A percentile compares a stretch with the other conserved stretches of the same genome.
Conservation (phyloP, 2,113 vertebrate species). For the Odobenus rosmarus region DNA sequence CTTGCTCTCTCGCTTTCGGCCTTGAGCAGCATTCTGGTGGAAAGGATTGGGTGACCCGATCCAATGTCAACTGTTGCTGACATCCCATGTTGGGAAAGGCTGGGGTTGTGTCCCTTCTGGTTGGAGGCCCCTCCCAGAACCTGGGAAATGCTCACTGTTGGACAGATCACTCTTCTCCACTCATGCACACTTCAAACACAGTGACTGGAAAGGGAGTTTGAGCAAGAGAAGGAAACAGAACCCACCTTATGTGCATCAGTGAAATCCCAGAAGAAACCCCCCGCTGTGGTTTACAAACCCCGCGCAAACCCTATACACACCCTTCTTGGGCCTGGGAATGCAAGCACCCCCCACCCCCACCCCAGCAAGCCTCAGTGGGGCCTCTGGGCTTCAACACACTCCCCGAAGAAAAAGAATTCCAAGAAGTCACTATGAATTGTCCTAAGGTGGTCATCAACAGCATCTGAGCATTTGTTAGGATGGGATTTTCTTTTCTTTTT, state of each 20-base stretch:
- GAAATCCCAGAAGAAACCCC: neutral
- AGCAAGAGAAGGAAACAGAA: neutral
- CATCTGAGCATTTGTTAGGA: neutral
- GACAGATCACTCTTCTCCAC: neutral
- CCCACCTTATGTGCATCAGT: rapidly evolving
- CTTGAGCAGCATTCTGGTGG: neutral
- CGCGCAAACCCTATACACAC: neutral
- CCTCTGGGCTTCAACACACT: neutral
- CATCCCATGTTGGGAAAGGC: neutral
- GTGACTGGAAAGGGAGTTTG: neutral
- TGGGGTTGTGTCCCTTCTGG: neutral
- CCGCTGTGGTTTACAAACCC: neutral
- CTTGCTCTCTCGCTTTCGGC: neutral
- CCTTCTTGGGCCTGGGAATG: neutral
- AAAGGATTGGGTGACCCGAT: neutral
- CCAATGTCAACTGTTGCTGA: neutral
- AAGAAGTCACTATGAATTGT: neutral
- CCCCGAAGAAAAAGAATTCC: neutral
- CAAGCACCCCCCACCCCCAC: neutral
- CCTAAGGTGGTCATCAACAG: neutral
- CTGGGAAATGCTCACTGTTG: neutral
- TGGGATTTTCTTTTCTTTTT: neutral
- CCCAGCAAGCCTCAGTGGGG: neutral
- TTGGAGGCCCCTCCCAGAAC: neutral
- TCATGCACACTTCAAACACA: too few species aligned